Evolutionary conservation across 2,113 vertebrate genomes (phyloP), one percentile per base, ranked within the genome.

Genomic region (Microcebus lehilahytsara): DNA sequence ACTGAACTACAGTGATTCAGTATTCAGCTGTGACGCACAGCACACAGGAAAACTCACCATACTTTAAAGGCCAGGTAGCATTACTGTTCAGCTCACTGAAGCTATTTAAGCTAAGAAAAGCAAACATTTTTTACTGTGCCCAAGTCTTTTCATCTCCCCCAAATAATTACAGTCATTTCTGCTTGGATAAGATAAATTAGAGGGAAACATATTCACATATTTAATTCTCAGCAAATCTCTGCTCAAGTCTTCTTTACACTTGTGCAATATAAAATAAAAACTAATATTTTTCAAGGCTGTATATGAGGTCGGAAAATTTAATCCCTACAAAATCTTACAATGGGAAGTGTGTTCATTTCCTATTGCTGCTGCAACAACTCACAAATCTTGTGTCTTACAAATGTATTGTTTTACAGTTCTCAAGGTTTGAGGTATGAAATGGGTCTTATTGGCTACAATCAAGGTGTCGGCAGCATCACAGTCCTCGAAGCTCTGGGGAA

Each of bases 161-260:
- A 56, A 66, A 56, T 89, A 85, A 94, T 91, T 79, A 60, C 13
- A 78, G 20, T 20, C 14, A 86, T 81, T 92, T 89, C 86, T 95
- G 7, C 23, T 60, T 93, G 17, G 2, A 51, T 89, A 85, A 89
- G 56, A 75, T 4, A 75, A 78, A 3, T 88, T 62, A 8, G 5
- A 94, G 89, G 53, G 9, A 67, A 40, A 2, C 7, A 53, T 17
- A 87, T 51, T 23, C 8, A 58, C 53, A 72, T 3, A 16, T n/a
- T 90, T 53, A 85, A 8, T 56, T 78, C 10, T 66, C 46, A 95
- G 64, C 17, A 84, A 75, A 72, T 34, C 13, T 89, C 79, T 95
- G 10, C 2, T 93, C 14, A 86, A 81, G 9, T 64, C n/a, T 1
- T 14, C 10, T 83, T 86, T 79, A 30, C 0, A 67, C 5, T 0